phyloP scores from a whole-genome alignment of 1,140 invertebrate genomes.

The Drosophila guanche region DNA sequence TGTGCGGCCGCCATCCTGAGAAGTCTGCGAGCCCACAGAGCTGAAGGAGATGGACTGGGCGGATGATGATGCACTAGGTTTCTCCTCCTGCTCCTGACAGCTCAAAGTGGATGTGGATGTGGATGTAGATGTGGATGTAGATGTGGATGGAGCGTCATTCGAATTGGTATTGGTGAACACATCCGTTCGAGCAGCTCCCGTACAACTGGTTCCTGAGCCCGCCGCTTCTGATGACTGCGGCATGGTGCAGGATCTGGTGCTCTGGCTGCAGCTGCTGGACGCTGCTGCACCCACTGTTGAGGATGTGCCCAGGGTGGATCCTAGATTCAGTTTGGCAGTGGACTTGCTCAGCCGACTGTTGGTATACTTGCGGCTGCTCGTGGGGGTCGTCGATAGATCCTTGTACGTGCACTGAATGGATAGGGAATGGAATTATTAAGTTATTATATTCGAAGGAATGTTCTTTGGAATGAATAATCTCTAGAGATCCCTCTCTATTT shows the following conservation, averaged over 20 bases:
- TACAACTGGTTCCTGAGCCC: slow-evolving; percentile 8
- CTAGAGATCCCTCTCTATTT: no score
- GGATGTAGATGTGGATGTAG: slow-evolving; percentile 16
- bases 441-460: neutral
- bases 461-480: no score
- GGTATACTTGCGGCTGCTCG: slow-evolving; percentile 75
- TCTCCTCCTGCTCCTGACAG: slow-evolving; percentile 27
- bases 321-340: slow-evolving; percentile 82
- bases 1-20: slow-evolving; percentile 70
- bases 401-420: slow-evolving; percentile 71
- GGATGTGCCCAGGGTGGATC: slow-evolving; percentile 50
- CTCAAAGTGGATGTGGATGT: slow-evolving; percentile 9
- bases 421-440: neutral
- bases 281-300: neutral
- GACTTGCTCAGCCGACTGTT: slow-evolving; percentile 80
- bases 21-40: slow-evolving; percentile 64
- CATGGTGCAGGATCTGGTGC: slow-evolving; percentile 24
- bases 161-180: slow-evolving; percentile 78
- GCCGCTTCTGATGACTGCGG: slow-evolving; percentile 11
- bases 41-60: slow-evolving; percentile 49
- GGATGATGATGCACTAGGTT: slow-evolving; percentile 5
- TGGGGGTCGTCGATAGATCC: slow-evolving; percentile 75
- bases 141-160: slow-evolving; percentile 54
- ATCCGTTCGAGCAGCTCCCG: slow-evolving; percentile 50
- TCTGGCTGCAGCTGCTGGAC: slow-evolving; percentile 31